Conservation (phyloP, 1,140 invertebrate species). For the Eueides isabella region DNA sequence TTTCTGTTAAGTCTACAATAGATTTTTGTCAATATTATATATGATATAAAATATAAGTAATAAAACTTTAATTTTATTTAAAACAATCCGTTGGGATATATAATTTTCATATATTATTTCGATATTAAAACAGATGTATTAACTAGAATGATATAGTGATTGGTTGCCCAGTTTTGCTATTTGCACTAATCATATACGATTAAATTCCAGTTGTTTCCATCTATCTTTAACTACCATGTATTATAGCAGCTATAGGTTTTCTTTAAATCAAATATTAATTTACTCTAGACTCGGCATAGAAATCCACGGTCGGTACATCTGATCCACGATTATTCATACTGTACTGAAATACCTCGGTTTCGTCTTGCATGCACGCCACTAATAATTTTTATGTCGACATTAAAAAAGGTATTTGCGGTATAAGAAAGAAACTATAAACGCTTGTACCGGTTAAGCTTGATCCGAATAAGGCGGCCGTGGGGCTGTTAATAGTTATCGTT, state of each 20-base stretch:
- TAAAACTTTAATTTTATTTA: no score
- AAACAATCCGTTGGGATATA: no score
- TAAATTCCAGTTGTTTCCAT: neutral
- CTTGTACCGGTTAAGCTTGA: constrained; percentile 34
- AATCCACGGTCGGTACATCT: constrained; percentile 16
- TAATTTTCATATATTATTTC: no score
- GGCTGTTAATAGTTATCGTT: constrained; percentile 27
- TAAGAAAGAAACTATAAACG: constrained; percentile 44
- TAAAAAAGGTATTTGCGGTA: constrained; percentile 44
- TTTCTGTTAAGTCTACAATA: neutral
- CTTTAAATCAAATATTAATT: constrained; percentile 15
- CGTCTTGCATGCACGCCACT: constrained; percentile 33
- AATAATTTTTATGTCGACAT: constrained; percentile 39
- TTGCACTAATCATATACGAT: neutral
- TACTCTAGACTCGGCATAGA: neutral
- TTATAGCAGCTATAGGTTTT: neutral
- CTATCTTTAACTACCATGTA: neutral
- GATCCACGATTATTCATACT: constrained; percentile 11
- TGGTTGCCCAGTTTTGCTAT: neutral
- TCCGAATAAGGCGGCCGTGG: constrained; percentile 36
- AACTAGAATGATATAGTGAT: no score
- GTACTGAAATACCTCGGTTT: constrained; percentile 24
- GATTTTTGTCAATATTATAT: no score
- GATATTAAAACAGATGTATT: no score
- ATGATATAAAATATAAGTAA: no score